Evolutionary conservation across 1,140 invertebrate genomes (phyloP).

Genomic region (Dendroctonus valens): DNA sequence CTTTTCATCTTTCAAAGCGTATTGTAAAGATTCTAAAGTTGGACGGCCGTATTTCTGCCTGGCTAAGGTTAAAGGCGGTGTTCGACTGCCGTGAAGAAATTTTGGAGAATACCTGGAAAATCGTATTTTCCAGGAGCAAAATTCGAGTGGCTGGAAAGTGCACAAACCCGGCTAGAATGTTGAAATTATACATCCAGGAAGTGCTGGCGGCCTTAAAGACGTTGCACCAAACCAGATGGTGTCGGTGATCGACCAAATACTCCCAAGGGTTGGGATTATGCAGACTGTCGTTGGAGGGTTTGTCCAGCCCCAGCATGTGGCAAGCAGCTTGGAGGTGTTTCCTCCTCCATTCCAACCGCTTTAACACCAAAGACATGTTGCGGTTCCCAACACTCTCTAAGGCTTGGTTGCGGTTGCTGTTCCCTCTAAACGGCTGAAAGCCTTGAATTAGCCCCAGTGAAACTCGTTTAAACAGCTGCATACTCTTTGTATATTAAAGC

Average conservation of each 20-base stretch:
- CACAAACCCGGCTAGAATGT: constrained; percentile 70
- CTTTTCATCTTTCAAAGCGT: constrained; percentile 56
- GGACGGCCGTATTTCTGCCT: constrained; percentile 75
- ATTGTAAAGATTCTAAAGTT: constrained; percentile 62
- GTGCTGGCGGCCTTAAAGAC: constrained; percentile 84
- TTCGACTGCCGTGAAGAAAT: constrained; percentile 72
- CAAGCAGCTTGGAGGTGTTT: constrained; percentile 44
- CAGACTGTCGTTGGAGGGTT: constrained; percentile 62
- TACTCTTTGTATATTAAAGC: constrained; percentile 29
- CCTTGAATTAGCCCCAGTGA: no score
- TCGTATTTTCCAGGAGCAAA: background rate
- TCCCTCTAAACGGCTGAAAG: no score
- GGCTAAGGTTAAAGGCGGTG: constrained; percentile 73
- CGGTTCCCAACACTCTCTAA: constrained; percentile 5
- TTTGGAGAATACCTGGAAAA: constrained; percentile 63
- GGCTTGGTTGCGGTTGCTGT: no score
- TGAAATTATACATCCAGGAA: constrained; percentile 89
- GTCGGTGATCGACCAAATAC: constrained; percentile 74
- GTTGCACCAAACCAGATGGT: constrained; percentile 82
- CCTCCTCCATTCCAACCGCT: constrained; percentile 42
- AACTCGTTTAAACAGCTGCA: background rate
- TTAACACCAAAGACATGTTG: constrained; percentile 38
- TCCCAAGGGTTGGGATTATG: constrained; percentile 79
- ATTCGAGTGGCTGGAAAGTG: background rate
- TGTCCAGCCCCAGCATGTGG: constrained; percentile 42